phyloP scores from a whole-genome alignment of 2,888 invertebrate genomes.

The Fabriciana adippe region DNA sequence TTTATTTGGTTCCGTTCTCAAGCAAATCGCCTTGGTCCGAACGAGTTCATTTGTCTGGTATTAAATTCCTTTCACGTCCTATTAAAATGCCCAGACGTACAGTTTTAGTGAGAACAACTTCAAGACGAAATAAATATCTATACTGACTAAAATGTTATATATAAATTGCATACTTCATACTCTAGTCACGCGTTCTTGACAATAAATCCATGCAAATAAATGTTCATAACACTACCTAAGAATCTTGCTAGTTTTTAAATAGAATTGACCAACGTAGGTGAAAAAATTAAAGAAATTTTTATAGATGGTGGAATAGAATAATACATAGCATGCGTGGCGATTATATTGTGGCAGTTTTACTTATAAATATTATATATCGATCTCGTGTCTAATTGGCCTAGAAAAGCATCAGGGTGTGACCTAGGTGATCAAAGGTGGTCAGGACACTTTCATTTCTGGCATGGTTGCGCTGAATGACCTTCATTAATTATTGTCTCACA shows the following conservation, averaged over 20 bases:
- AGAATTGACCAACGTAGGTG: conserved; percentile 11
- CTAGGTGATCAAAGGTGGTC: conserved; percentile 71
- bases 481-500: conserved; percentile 36
- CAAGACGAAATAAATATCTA: conserved; percentile 19
- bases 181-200: conserved; percentile 22
- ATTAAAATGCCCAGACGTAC: conserved; percentile 43
- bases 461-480: conserved; percentile 52
- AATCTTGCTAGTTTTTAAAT: conserved; percentile 23
- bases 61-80: conserved; percentile 46
- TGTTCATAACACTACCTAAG: conserved; percentile 12
- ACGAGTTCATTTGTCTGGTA: conserved; percentile 42
- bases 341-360: conserved; percentile 1
- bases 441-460: conserved; percentile 68
- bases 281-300: conserved; percentile 5
- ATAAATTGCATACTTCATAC: conserved; percentile 12
- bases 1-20: conserved; percentile 47
- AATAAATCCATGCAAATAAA: conserved; percentile 19
- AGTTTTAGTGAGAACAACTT: conserved; percentile 36
- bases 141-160: conserved; percentile 23
- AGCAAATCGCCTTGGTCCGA: conserved; percentile 47
- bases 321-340: background rate
- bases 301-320: background rate
- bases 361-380: conserved; percentile 32
- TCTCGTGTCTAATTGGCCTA: conserved; percentile 57
- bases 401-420: conserved; percentile 62